Percentiles rank a stretch among this genome's conserved stretches.
These are phyloP conservation scores for Vanacampus margaritifer DNA, from an alignment of 2,113 vertebrate genomes.

Conservation along the genomic window DNA sequence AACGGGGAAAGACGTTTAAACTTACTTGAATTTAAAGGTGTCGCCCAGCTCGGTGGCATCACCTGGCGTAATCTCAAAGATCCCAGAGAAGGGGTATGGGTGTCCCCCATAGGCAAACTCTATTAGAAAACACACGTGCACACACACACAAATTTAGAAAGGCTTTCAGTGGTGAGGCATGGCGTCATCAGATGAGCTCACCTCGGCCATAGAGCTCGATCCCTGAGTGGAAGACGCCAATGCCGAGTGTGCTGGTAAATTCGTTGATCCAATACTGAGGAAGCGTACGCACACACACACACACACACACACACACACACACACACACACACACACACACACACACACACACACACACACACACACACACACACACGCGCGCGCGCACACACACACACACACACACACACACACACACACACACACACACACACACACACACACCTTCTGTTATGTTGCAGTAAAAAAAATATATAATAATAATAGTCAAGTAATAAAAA, in stretches of 20 bases:
- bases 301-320: no score
- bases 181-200: constrained; percentile 54
- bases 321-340: no score
- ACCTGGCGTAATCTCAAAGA: constrained; percentile 97
- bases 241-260: constrained; percentile 95
- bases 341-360: no score
- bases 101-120: constrained; percentile 99
- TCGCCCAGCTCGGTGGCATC: constrained; percentile 95
- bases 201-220: constrained; percentile 98
- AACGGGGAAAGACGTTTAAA: constrained; percentile 13
- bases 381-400: no score
- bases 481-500: no score
- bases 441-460: not conserved
- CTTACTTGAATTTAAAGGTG: constrained; percentile 99
- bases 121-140: constrained; percentile 41
- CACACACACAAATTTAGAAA: not conserved
- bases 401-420: no score
- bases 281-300: constrained; percentile 5
- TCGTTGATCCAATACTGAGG: constrained; percentile 98
- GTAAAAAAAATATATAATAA: not conserved
- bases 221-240: constrained; percentile 98
- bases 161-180: not conserved
- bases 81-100: constrained; percentile 97
- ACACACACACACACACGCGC: no score
- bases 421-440: no score